phyloP scores from a whole-genome alignment of 2,797 vertebrate species.

The Enteromius treurensis region DNA sequence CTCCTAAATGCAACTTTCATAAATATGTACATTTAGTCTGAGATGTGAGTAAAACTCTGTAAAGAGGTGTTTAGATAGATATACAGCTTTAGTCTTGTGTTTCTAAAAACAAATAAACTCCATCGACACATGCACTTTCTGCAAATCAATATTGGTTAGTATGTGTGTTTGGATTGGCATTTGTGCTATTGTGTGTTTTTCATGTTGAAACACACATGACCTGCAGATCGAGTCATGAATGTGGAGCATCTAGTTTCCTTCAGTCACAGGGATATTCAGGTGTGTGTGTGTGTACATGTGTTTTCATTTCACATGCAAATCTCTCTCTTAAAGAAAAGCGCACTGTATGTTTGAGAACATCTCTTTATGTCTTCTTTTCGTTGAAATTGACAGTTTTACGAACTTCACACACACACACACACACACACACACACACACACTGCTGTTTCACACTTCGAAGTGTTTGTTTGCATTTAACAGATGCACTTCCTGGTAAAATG shows the following conservation, averaged over 20 bases:
- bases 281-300: neutral
- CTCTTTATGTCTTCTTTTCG: neutral
- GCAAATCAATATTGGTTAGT: neutral
- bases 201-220: neutral
- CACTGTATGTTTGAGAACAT: neutral
- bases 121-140: neutral
- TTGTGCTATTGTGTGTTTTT: neutral
- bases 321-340: neutral
- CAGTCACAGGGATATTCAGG: neutral
- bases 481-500: neutral
- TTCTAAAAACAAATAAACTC: no score
- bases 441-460: neutral
- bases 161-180: neutral
- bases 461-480: neutral
- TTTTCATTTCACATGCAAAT: neutral
- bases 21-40: neutral
- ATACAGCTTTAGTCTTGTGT: no score
- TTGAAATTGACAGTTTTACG: neutral
- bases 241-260: neutral
- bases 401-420: neutral
- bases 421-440: no score
- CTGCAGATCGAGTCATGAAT: conserved; percentile 2
- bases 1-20: neutral
- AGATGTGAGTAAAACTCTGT: no score
- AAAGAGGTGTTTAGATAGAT: no score